phyloP scores from a whole-genome alignment of 2,888 invertebrate species.

The Nephrotoma guestfalica region DNA sequence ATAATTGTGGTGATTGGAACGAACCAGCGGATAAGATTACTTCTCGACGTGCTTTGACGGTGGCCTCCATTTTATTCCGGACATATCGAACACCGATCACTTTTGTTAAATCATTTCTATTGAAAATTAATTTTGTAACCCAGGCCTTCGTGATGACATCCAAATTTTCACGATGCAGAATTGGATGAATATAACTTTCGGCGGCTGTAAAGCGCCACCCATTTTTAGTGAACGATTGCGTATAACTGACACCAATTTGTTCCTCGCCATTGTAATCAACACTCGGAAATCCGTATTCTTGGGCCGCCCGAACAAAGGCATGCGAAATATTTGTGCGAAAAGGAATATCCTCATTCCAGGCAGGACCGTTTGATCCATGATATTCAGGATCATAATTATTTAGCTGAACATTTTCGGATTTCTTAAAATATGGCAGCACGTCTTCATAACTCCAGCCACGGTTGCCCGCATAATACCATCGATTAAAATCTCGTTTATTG shows the following conservation, averaged over 20 bases:
- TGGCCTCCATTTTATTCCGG: slow-evolving; percentile 19
- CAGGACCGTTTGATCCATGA: slow-evolving; percentile 27
- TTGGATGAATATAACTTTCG: slow-evolving; percentile 36
- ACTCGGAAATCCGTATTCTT: slow-evolving; percentile 35
- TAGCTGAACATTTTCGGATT: slow-evolving; percentile 19
- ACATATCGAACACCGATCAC: slow-evolving; percentile 34
- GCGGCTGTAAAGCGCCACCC: slow-evolving; percentile 36
- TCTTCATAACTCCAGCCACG: slow-evolving; percentile 32
- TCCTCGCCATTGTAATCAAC: slow-evolving; percentile 26
- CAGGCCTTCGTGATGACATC: slow-evolving; percentile 36
- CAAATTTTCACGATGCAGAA: slow-evolving; percentile 35
- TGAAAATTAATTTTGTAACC: slow-evolving; percentile 31
- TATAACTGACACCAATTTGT: slow-evolving; percentile 37
- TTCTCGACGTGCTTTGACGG: slow-evolving; percentile 36
- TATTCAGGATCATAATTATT: slow-evolving; percentile 18
- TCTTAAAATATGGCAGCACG: slow-evolving; percentile 23
- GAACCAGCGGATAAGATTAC: slow-evolving; percentile 48
- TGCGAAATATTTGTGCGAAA: slow-evolving; percentile 34
- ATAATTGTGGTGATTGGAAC: slow-evolving; percentile 45
- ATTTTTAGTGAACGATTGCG: slow-evolving; percentile 36
- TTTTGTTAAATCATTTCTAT: slow-evolving; percentile 8
- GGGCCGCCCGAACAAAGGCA: slow-evolving; percentile 43
- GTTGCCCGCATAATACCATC: slow-evolving; percentile 17
- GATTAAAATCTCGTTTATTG: slow-evolving; percentile 18
- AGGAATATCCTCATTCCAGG: slow-evolving; percentile 25